These are phyloP conservation scores for Anoura caudifer DNA, from an alignment of 2,113 vertebrate genomes.

Conservation along the genomic window DNA sequence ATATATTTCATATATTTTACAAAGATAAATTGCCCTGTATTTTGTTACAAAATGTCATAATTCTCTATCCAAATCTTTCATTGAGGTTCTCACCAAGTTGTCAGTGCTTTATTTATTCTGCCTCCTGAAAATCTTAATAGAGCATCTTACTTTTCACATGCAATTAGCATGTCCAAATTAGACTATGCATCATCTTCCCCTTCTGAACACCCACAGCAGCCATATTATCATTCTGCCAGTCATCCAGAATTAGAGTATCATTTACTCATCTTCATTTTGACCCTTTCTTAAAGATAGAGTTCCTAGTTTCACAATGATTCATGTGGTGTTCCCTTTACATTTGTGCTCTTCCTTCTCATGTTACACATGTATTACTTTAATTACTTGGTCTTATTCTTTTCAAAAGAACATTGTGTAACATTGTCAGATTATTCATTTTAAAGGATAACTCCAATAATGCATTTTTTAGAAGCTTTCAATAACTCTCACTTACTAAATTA, in stretches of 20 bases:
- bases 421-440: not conserved
- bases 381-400: not conserved
- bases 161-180: constrained; percentile 31
- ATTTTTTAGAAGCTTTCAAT: not conserved
- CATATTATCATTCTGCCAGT: not conserved
- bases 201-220: not conserved
- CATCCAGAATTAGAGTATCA: not conserved
- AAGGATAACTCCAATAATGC: not conserved
- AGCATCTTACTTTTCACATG: not conserved
- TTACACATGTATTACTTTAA: not conserved
- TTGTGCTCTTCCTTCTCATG: not conserved
- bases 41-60: not conserved
- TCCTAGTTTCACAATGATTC: not conserved
- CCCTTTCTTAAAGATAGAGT: not conserved
- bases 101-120: not conserved
- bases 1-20: not conserved
- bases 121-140: not conserved
- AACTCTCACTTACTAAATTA: not conserved
- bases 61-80: not conserved
- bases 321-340: not conserved
- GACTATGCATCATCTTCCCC: not conserved
- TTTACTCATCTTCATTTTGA: not conserved
- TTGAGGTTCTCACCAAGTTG: not conserved
- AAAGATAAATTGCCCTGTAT: not conserved
- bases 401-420: not conserved